Evolutionary conservation across 2,113 vertebrate genomes (phyloP), one percentile per base, ranked within the genome.

Genomic region (Corvus moneduloides): DNA sequence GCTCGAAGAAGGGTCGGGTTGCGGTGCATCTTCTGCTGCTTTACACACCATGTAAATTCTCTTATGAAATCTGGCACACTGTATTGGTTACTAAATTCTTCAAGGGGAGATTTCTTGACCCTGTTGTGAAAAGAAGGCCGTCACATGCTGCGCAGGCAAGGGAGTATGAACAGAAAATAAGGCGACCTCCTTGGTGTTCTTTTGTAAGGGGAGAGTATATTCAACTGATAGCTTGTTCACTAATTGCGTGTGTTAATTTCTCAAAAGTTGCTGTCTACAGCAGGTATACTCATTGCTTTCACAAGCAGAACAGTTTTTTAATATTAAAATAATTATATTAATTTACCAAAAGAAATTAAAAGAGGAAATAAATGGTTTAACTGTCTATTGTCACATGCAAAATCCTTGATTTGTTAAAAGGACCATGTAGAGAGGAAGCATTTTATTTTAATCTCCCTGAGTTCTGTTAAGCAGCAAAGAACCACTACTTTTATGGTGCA

Each of bases 391-490:
- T 96, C 44, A 58, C 88, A 91, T 82, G 81, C 89, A 95, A 94
- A 93, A 88, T 87, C 85, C 64, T 86, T 80, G 64, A 88, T 96
- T 96, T 96, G 61, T 88, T 96, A 72, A 89, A 96, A 93, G 78
- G 77, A 54, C 44, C 67, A 39, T 15, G 37, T 87, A 63, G 80
- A 74, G 94, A 88, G 32, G 72, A 94, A 94, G 35, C 69, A 91
- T 92, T 96, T 94, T 90, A 88, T 95, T 85, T 96, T 94, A 94
- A 96, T 96, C 84, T 97, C 74, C n/a, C 92, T 0, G 43, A 92
- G 68, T 93, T 96, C 81, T 88, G 67, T 91, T 89, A 84, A 96
- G 64, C 89, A 92, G 94, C 90, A 96, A 95, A 97, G 81, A 84
- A 74, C 64, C 89, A 91, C 54, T 90, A 94, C 63, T 74, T 94